A percentile compares a stretch with the other conserved stretches of the same genome.
Evolutionary conservation across 92 coral and sea anemone species (phyloP).

Genomic region (Paramuricea clavata): DNA sequence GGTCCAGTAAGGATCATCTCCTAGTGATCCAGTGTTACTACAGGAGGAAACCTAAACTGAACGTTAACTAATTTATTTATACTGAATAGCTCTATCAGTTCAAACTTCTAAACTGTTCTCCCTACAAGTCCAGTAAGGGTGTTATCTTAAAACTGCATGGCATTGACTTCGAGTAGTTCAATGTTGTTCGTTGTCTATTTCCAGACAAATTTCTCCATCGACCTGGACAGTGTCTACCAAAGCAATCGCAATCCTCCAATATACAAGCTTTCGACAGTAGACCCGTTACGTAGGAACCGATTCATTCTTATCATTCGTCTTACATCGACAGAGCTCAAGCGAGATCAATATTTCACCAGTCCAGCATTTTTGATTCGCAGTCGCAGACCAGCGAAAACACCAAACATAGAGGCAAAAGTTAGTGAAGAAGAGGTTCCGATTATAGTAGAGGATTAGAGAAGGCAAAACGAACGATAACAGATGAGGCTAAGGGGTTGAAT

Average conservation of each 20-base stretch:
- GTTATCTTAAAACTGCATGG: no score
- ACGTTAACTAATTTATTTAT: no score
- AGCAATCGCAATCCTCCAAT: constrained; percentile 80
- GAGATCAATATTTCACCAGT: constrained; percentile 77
- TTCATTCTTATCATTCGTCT: constrained; percentile 85
- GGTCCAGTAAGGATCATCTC: no score
- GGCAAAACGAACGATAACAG: no score
- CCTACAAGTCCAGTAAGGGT: no score
- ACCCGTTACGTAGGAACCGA: constrained; percentile 88
- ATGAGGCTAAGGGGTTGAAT: no score
- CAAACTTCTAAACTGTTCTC: no score
- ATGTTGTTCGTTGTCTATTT: background rate
- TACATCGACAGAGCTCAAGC: constrained; percentile 75
- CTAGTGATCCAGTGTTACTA: no score
- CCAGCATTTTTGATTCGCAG: constrained; percentile 88
- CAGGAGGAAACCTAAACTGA: no score
- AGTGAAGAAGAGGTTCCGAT: background rate
- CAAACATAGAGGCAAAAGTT: background rate
- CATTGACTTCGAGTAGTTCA: no score
- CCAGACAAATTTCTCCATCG: constrained; percentile 87
- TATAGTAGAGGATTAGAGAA: no score
- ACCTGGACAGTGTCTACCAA: constrained; percentile 90
- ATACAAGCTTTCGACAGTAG: constrained; percentile 99
- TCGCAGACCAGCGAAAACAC: constrained; percentile 58
- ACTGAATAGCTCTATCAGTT: no score